A percentile compares a stretch with the other conserved stretches of the same genome.
Evolutionary conservation across 2,113 vertebrate species (phyloP).

Genomic region (Tragelaphus buxtoni): DNA sequence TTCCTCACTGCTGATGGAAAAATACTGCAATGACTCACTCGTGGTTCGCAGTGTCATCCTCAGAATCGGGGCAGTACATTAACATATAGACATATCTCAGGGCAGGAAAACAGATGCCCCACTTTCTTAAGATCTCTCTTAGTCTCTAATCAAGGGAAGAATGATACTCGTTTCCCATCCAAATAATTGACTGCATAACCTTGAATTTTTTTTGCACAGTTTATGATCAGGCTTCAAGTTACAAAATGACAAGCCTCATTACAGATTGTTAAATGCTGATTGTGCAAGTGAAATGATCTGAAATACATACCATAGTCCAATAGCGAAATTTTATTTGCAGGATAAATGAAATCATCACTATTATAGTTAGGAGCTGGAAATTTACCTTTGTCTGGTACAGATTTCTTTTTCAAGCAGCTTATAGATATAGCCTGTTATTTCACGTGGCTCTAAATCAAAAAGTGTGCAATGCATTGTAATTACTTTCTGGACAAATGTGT

Average conservation of each 20-base stretch:
- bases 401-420: constrained; percentile 6
- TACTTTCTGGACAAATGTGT: background rate
- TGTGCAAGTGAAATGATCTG: background rate
- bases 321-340: background rate
- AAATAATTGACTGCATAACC: background rate
- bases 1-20: background rate
- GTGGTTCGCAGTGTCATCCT: background rate
- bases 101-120: background rate
- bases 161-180: background rate
- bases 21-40: background rate
- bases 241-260: background rate
- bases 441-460: background rate
- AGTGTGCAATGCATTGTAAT: background rate
- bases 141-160: background rate
- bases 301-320: background rate
- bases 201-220: background rate
- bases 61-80: background rate
- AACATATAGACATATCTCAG: background rate
- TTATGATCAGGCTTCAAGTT: background rate
- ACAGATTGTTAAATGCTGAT: constrained; percentile 21
- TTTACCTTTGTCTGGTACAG: background rate
- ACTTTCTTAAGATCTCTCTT: background rate
- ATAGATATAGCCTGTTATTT: background rate
- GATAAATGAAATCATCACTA: background rate
- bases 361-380: background rate